A percentile compares a stretch with the other conserved stretches of the same genome.
These are phyloP conservation scores for Drosophila ogumai DNA, from an alignment of 1,140 invertebrate genomes.

Conservation along the genomic window DNA sequence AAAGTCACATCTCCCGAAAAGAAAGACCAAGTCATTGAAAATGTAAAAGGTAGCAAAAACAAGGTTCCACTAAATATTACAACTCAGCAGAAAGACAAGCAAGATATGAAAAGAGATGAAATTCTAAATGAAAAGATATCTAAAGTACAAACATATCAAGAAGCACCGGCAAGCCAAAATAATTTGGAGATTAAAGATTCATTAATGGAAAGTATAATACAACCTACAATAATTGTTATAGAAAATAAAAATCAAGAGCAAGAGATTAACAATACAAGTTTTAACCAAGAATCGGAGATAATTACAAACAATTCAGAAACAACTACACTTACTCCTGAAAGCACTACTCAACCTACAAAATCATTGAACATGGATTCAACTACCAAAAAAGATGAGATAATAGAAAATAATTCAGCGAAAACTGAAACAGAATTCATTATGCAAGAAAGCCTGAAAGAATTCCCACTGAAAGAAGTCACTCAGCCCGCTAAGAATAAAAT, in stretches of 20 bases:
- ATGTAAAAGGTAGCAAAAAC: conserved; percentile 2
- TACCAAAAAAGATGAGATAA: not conserved
- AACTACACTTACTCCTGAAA: not conserved
- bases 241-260: no score
- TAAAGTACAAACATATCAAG: not conserved
- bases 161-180: not conserved
- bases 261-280: not conserved
- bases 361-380: not conserved
- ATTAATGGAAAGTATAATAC: not conserved
- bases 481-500: not conserved
- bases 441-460: no score
- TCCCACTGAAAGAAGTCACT: not conserved
- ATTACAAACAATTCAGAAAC: not conserved
- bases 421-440: conserved; percentile 2
- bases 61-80: not conserved
- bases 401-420: not conserved
- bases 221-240: no score
- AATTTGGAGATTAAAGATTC: not conserved
- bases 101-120: not conserved
- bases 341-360: not conserved
- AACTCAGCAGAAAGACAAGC: not conserved
- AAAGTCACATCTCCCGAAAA: conserved; percentile 7
- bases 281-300: not conserved
- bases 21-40: conserved; percentile 2
- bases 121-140: not conserved